Evolutionary conservation across 2,113 vertebrate species (phyloP).

Genomic region (Chiloscyllium plagiosum): DNA sequence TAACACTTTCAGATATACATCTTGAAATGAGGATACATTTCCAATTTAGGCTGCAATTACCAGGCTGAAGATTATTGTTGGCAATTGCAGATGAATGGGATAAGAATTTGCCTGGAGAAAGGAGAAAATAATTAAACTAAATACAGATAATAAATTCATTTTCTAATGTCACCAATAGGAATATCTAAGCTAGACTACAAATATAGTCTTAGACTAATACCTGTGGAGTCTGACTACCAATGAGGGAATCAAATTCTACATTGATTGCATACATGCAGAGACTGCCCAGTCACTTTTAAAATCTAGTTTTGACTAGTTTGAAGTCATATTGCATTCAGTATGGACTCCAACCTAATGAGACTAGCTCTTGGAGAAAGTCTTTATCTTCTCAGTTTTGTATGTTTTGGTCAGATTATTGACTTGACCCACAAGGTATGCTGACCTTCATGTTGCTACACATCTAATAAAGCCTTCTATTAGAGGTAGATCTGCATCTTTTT

Average conservation of each 20-base stretch:
- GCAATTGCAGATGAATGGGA: neutral
- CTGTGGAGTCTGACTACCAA: neutral
- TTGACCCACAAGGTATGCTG: neutral
- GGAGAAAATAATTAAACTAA: neutral
- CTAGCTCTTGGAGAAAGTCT: neutral
- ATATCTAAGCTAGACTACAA: neutral
- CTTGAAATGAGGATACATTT: neutral
- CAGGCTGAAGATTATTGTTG: neutral
- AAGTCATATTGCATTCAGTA: neutral
- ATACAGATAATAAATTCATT: neutral
- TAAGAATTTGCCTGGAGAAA: no score
- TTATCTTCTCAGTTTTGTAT: neutral
- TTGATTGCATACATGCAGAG: neutral
- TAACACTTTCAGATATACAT: neutral
- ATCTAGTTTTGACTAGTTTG: neutral
- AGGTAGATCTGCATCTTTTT: neutral
- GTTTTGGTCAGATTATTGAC: neutral
- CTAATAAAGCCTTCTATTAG: neutral
- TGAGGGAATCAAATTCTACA: neutral
- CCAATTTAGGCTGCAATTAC: neutral
- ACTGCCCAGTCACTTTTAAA: neutral
- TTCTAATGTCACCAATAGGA: neutral
- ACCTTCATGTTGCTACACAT: neutral
- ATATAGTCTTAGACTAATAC: neutral
- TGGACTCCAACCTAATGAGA: neutral